A percentile compares a stretch with the other conserved stretches of the same genome.
Evolutionary conservation across 37 sponge, comb jelly and placozoan species (phyloP).

Genomic region (Eunapius fragilis): DNA sequence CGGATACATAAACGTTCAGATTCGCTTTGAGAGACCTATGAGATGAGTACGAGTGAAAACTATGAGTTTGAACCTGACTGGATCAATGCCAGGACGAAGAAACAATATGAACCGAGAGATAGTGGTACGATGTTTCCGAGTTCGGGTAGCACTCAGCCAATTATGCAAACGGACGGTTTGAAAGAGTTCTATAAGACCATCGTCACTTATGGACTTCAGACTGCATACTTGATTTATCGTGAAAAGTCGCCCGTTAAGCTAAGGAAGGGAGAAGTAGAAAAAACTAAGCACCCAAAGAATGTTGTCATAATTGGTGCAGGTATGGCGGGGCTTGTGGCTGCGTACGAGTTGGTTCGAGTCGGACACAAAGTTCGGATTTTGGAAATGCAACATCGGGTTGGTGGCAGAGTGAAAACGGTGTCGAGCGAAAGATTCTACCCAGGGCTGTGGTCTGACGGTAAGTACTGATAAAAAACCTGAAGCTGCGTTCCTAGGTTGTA

Average conservation of each 20-base stretch:
- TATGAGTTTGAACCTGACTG: neutral
- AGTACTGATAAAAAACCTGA: neutral
- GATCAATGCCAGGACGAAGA: neutral
- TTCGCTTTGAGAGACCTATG: too few relatives aligned
- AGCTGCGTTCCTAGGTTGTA: neutral
- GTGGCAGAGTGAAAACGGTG: conserved; percentile 59
- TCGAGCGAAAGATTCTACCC: conserved; percentile 23
- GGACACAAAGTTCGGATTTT: conserved; percentile 67
- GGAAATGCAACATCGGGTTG: conserved; percentile 52
- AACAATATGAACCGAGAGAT: too few relatives aligned
- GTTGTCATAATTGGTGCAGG: conserved; percentile 40
- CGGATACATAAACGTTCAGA: too few relatives aligned
- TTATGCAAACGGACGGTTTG: conserved; percentile 43
- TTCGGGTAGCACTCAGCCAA: neutral
- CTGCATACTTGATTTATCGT: conserved; percentile 41
- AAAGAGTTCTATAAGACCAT: conserved; percentile 47
- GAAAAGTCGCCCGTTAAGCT: neutral
- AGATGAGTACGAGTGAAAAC: neutral
- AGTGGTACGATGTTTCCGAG: neutral
- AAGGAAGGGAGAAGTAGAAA: neutral
- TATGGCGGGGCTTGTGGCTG: conserved; percentile 53
- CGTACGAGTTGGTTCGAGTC: conserved; percentile 49
- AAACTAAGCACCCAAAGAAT: conserved; percentile 45
- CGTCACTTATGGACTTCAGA: conserved; percentile 22
- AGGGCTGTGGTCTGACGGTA: conserved; percentile 53